These are phyloP conservation scores for Antennarius maculatus DNA, from an alignment of 2,797 vertebrate species.

Conservation along the genomic window DNA sequence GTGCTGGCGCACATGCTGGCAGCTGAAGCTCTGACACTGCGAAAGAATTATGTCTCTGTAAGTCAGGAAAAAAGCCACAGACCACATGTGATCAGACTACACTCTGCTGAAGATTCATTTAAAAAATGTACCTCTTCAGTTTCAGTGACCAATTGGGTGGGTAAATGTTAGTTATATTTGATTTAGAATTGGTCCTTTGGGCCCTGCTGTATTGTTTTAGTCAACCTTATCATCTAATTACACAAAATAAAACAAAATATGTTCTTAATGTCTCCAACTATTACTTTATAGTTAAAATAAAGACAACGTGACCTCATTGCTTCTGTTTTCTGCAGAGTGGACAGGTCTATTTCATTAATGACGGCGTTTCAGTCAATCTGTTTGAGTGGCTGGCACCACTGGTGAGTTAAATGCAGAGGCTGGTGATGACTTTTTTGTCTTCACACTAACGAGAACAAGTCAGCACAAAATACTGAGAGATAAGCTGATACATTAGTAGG, in stretches of 20 bases:
- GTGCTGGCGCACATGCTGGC: constrained; percentile 90
- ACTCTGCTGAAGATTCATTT: not conserved
- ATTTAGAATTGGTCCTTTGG: not conserved
- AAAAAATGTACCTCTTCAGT: not conserved
- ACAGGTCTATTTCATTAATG: constrained; percentile 93
- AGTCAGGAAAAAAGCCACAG: constrained; percentile 61
- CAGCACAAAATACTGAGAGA: too few species aligned
- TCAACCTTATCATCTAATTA: not conserved
- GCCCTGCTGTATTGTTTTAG: not conserved
- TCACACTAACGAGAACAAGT: too few species aligned
- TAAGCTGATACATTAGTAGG: too few species aligned
- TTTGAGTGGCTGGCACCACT: constrained; percentile 92
- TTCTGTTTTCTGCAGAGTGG: constrained; percentile 84
- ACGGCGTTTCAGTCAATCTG: constrained; percentile 89
- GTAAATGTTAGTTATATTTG: not conserved
- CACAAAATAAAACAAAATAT: not conserved
- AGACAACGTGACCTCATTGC: not conserved
- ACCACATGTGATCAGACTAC: not conserved
- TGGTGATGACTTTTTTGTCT: not conserved
- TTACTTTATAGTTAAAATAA: not conserved
- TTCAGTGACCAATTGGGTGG: not conserved
- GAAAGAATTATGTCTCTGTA: constrained; percentile 86
- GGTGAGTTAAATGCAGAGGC: constrained; percentile 75
- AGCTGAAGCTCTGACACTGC: constrained; percentile 83
- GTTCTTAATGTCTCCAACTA: too few species aligned